These are phyloP conservation scores for Leptodactylus fallax DNA, from an alignment of 2,797 vertebrate species.

Conservation along the genomic window DNA sequence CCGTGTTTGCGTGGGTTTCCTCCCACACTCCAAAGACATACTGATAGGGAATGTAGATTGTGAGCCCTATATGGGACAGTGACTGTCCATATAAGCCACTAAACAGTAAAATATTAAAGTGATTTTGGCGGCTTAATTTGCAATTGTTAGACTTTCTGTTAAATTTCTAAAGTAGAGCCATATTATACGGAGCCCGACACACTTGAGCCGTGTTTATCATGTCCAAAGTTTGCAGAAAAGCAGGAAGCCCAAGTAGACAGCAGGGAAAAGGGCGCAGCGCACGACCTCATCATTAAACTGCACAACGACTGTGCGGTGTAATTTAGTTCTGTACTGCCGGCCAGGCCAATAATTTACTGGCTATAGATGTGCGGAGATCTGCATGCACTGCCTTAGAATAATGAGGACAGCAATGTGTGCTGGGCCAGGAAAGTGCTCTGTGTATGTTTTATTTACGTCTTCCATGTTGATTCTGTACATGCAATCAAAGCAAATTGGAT, in stretches of 20 bases:
- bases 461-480: slow-evolving; percentile 41
- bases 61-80: too few species aligned
- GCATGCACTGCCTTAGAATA: background rate
- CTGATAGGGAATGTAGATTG: too few species aligned
- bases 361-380: slow-evolving; percentile 17
- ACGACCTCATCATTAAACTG: slow-evolving; percentile 27
- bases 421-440: slow-evolving; percentile 28
- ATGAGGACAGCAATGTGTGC: slow-evolving; percentile 1
- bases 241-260: background rate
- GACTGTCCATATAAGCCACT: too few species aligned
- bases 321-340: slow-evolving; percentile 40
- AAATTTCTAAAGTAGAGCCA: background rate
- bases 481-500: slow-evolving; percentile 47
- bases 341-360: slow-evolving; percentile 38
- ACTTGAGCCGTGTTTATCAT: background rate
- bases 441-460: slow-evolving; percentile 37
- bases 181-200: background rate
- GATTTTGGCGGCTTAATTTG: background rate
- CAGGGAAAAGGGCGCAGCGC: background rate
- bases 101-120: background rate
- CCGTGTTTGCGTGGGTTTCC: too few species aligned
- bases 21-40: too few species aligned
- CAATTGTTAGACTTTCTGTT: background rate
- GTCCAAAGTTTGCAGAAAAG: slow-evolving; percentile 13
- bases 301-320: slow-evolving; percentile 3